Evolutionary conservation across 2,113 vertebrate species (phyloP), one percentile per base, ranked within the genome.

Genomic region (Harpagus bidentatus): DNA sequence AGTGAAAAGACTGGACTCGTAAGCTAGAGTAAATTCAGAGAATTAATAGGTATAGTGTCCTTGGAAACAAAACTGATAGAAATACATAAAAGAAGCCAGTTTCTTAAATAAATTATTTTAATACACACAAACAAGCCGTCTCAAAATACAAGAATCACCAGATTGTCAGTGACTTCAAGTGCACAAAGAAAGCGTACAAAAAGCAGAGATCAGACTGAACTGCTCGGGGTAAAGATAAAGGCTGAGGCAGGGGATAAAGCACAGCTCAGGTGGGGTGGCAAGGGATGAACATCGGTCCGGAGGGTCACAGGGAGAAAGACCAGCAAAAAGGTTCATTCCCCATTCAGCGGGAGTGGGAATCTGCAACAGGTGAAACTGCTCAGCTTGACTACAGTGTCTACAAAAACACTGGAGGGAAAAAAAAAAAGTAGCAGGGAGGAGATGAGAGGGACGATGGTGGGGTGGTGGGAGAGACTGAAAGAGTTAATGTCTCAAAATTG

Each of bases 211-310:
- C 3, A 14, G 42, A 6, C 28, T 11, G 40, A 32, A 14, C 26
- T 15, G 50, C 29, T 2, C 2, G 1, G 82, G 22, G n/a, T 7
- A 9, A 17, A 56, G 70, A 2, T 12, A 16, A 40, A 23, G 14
- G 52, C 52, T 9, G 6, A 42, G 43, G 36, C 12, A 6, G 23
- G 28, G 47, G 56, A 17, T 12, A 28, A 8, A 53, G 40, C 17
- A 9, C 17, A 4, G 28, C 6, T 7, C 6, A 48, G 48, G 0
- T 63, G 32, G 28, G 29, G 59, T 18, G 2, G n/a, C 2, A 18
- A 28, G 19, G 29, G 50, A 4, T 2, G 12, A 13, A 29, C 34
- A 18, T 22, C 4, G 0, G 2, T 18, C 22, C 9, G 7, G 17
- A 25, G 4, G 2, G 5, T 26, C 38, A 26, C 3, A 2, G 21